Percentiles rank a stretch among this genome's conserved stretches.
These are phyloP conservation scores for Leucozona laternaria DNA, from an alignment of 2,888 invertebrate genomes.

Conservation along the genomic window DNA sequence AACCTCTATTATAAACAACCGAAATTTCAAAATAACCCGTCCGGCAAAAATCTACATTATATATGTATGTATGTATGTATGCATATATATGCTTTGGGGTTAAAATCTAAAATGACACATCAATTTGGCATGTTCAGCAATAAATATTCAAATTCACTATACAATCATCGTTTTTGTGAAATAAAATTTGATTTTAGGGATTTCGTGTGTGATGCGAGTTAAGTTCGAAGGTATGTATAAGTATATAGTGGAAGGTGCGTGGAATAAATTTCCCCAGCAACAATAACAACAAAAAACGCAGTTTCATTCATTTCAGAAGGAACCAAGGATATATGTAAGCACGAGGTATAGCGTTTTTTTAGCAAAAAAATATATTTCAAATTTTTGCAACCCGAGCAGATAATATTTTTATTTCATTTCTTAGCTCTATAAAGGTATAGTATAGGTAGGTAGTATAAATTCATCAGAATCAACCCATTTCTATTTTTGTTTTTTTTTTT, in stretches of 20 bases:
- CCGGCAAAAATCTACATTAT: neutral
- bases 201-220: neutral
- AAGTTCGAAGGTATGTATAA: neutral
- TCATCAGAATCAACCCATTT: constrained; percentile 6
- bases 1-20: neutral
- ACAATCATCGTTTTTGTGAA: constrained; percentile 11
- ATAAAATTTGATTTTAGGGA: constrained; percentile 21
- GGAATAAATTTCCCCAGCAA: constrained; percentile 4
- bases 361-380: too few species aligned
- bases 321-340: neutral
- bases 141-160: constrained; percentile 39
- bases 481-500: neutral
- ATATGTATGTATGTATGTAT: too few species aligned
- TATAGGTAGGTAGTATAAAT: neutral
- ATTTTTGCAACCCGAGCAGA: constrained; percentile 8
- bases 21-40: constrained; percentile 29
- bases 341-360: too few species aligned
- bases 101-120: constrained; percentile 30
- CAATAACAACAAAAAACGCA: constrained; percentile 2
- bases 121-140: constrained; percentile 25
- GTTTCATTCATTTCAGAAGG: constrained; percentile 7
- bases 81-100: too few species aligned
- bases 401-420: neutral
- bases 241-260: neutral
- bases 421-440: neutral